Percentiles rank a stretch among this genome's conserved stretches.
phyloP scores from a whole-genome alignment of 2,888 invertebrate species.

The Leucozona laternaria region DNA sequence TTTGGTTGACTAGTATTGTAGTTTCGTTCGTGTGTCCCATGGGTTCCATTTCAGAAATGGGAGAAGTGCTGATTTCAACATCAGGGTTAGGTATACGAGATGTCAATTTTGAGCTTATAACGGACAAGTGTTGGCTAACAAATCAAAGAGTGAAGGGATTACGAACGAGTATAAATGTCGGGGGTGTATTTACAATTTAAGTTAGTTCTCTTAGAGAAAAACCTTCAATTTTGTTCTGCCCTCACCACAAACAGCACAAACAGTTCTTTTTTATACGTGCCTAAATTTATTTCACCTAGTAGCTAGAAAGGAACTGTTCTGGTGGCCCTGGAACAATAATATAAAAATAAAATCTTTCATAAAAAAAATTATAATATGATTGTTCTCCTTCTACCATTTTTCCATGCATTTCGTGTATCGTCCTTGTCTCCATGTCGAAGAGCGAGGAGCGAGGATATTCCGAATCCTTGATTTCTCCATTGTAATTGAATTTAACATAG shows the following conservation, averaged over 20 bases:
- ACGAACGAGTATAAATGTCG: background rate
- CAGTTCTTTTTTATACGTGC: slow-evolving; percentile 4
- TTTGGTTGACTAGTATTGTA: slow-evolving; percentile 15
- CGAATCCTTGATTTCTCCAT: slow-evolving; percentile 43
- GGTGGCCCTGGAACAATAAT: background rate
- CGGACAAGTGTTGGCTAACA: slow-evolving; percentile 3
- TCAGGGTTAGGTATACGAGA: background rate
- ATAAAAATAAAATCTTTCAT: background rate
- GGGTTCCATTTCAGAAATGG: slow-evolving; percentile 1
- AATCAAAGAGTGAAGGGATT: background rate
- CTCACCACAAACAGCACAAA: background rate
- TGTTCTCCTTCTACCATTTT: slow-evolving; percentile 29
- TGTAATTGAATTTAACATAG: slow-evolving; percentile 70
- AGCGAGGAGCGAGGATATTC: slow-evolving; percentile 46
- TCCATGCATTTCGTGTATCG: slow-evolving; percentile 37
- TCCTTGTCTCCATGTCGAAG: slow-evolving; percentile 23
- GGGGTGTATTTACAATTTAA: background rate
- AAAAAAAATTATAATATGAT: slow-evolving; percentile 50
- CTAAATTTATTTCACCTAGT: slow-evolving; percentile 44
- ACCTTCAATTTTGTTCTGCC: background rate
- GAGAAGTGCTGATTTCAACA: background rate
- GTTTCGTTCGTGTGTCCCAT: background rate
- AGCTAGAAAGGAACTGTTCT: slow-evolving; percentile 1
- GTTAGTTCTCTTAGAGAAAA: background rate
- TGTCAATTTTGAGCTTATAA: slow-evolving; percentile 1